A percentile compares a stretch with the other conserved stretches of the same genome.
phyloP scores from a whole-genome alignment of 2,797 vertebrate genomes.

The Coregonus ussuriensis region DNA sequence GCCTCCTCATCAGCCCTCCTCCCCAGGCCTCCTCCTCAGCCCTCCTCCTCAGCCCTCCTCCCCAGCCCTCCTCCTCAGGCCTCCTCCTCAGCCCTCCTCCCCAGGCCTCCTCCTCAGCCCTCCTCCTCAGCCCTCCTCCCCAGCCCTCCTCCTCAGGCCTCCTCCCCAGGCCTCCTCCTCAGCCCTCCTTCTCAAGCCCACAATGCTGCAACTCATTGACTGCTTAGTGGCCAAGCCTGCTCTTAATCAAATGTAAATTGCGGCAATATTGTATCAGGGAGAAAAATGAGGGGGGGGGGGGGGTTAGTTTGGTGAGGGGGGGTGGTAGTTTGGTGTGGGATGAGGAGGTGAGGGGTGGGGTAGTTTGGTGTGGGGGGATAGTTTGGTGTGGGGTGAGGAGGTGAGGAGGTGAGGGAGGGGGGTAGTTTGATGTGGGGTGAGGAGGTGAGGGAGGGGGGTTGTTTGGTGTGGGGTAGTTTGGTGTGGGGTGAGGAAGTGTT shows the following conservation, averaged over 20 bases:
- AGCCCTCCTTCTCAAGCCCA: slow-evolving; percentile 29
- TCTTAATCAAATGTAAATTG: slow-evolving; percentile 87
- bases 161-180: too few relatives aligned
- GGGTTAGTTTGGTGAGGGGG: slow-evolving; percentile 1
- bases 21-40: too few relatives aligned
- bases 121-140: slow-evolving; percentile 34
- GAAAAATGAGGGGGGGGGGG: slow-evolving; percentile 20
- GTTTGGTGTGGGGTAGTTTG: slow-evolving; percentile 50
- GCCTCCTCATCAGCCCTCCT: slow-evolving; percentile 59
- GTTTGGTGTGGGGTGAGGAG: slow-evolving; percentile 51
- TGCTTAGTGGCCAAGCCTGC: slow-evolving; percentile 79
- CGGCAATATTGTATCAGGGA: slow-evolving; percentile 85
- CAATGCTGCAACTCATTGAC: slow-evolving; percentile 55
- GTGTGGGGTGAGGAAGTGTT: slow-evolving; percentile 67
- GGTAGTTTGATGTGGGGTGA: slow-evolving; percentile 79
- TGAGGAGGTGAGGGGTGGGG: slow-evolving; percentile 79
- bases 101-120: too few relatives aligned
- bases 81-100: too few relatives aligned
- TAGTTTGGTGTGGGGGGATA: slow-evolving; percentile 77
- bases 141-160: slow-evolving; percentile 72
- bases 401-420: background rate
- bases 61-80: too few relatives aligned
- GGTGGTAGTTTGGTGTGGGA: too few relatives aligned
- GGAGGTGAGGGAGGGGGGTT: background rate
- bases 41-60: too few relatives aligned